Conservation (phyloP, 2,888 invertebrate genomes). For the Torymus auratus region DNA sequence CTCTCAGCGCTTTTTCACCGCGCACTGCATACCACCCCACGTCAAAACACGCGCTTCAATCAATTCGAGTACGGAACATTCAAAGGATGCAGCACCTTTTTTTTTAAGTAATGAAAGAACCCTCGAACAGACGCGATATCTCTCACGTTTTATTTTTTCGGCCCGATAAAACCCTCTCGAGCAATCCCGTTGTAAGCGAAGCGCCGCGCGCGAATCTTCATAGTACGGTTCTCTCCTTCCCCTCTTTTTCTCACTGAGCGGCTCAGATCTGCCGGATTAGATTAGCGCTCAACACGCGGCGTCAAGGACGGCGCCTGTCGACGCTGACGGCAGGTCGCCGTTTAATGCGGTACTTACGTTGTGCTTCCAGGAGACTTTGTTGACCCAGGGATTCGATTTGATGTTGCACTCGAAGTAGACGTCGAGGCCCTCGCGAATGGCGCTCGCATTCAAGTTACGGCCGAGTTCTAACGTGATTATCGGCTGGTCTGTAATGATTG, state of each 20-base stretch:
- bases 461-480: conserved; percentile 89
- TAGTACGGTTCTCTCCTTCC: not conserved
- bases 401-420: conserved; percentile 95
- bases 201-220: conserved; percentile 14
- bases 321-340: not conserved
- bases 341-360: conserved; percentile 78
- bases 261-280: conserved; percentile 1
- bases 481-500: conserved; percentile 84
- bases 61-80: too few relatives aligned
- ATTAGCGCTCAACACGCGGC: conserved; percentile 4
- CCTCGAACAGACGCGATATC: too few relatives aligned
- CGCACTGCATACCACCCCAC: too few relatives aligned
- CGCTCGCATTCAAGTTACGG: conserved; percentile 86
- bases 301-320: not conserved
- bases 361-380: conserved; percentile 87
- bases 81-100: too few relatives aligned
- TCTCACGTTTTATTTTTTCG: too few relatives aligned
- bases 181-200: too few relatives aligned
- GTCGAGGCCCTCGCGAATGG: conserved; percentile 91
- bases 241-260: too few relatives aligned
- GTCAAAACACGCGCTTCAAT: too few relatives aligned
- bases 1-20: too few relatives aligned
- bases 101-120: too few relatives aligned
- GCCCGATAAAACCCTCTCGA: too few relatives aligned
- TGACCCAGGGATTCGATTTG: conserved; percentile 90